Conservation (phyloP, 2,113 vertebrate species). For the Rhadina sibilatrix region DNA sequence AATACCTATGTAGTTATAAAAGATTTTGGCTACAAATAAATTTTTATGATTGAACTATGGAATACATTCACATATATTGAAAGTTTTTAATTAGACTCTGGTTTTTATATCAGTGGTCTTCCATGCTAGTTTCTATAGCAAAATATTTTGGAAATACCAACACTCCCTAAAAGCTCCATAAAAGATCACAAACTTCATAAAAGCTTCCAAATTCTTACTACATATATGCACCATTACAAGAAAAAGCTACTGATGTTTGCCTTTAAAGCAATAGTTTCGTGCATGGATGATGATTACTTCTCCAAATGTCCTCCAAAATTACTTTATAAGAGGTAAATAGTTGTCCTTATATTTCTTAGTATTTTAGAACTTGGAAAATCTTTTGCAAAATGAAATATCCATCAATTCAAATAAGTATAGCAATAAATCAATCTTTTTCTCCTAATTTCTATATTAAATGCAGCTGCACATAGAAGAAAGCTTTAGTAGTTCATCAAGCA, state of each 20-base stretch:
- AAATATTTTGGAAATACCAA: not conserved
- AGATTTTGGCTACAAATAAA: not conserved
- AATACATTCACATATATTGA: not conserved
- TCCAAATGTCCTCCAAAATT: not conserved
- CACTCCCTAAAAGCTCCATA: not conserved
- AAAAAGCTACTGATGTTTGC: not conserved
- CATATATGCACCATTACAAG: fast-evolving
- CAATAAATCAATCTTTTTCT: not conserved
- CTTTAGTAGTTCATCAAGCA: not conserved
- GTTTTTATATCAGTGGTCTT: not conserved
- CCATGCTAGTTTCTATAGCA: not conserved
- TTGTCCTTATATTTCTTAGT: not conserved
- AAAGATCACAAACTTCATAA: not conserved
- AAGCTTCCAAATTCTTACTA: not conserved
- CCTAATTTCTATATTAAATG: not conserved
- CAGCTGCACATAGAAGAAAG: not conserved
- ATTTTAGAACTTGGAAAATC: not conserved
- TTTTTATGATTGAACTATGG: not conserved
- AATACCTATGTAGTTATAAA: not conserved
- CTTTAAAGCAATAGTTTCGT: not conserved
- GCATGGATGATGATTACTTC: not conserved
- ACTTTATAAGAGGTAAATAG: not conserved
- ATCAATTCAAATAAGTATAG: not conserved
- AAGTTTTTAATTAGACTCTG: not conserved
- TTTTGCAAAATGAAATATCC: not conserved